Base-by-base conservation (phyloP, 2,113 vertebrate genomes). In the Galeopterus variegatus region DNA sequence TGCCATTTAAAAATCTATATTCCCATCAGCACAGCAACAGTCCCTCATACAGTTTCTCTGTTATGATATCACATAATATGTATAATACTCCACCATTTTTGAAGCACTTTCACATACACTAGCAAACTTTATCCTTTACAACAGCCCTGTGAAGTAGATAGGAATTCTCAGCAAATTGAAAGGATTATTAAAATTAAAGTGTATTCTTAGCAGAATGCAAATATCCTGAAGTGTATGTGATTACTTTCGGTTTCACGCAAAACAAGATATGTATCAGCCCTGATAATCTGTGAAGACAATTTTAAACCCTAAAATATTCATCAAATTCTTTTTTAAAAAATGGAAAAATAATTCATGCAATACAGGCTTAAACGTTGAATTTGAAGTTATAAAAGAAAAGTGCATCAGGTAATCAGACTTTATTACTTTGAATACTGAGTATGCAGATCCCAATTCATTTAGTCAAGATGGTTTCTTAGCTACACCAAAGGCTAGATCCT, bases 111-210 rank as follows among this genome's bases (percentile, higher is more conserved):
- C 50, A 84, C 56, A 75, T 73, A 41, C 28, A 73, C 81, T 64
- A 62, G 15, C 17, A 84, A 4, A 67, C 18, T 72, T 92, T 81
- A 56, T 89, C 26, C 33, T 96, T 96, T 89, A 67, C 19, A 76
- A 67, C 72, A 90, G 52, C 33, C 41, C 58, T 65, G 8, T 77
- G 31, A 95, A 58, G 50, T 48, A 67, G 48, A 70, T 11, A 80
- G 26, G 1, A 91, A 70, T 41, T 77, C 13, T 67, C 77, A 92
- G 83, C 50, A 94, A 95, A 89, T 41, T 36, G 65, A 94, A 96
- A 94, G 23, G 33, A 89, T 80, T 54, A 50, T 87, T 93, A 19
- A 41, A 92, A 96, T 67, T 97, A 94, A 96, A 94, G 65, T 24
- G 1, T 73, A 92, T 91, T 95, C 54, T 94, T 83, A 65, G 26